Evolutionary conservation across 2,113 vertebrate genomes (phyloP).

Genomic region (Amblyopsis rosae): DNA sequence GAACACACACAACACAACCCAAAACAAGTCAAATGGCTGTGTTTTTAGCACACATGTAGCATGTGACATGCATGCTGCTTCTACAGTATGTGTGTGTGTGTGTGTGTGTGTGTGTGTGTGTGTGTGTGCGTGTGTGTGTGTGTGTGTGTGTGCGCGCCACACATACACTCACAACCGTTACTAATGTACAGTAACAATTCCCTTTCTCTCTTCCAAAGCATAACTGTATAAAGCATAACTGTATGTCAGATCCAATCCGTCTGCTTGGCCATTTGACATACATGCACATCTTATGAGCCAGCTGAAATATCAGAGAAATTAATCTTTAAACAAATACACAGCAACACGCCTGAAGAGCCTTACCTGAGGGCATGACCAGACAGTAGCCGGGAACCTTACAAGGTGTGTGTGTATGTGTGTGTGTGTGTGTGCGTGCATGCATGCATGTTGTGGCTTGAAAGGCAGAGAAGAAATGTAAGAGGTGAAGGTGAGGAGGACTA

Average conservation of each 20-base stretch:
- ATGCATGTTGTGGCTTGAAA: slow-evolving; percentile 46
- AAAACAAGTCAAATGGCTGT: too few relatives aligned
- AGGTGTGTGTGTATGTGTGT: neutral
- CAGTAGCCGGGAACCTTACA: slow-evolving; percentile 35
- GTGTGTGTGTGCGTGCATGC: neutral
- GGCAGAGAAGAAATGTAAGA: slow-evolving; percentile 4
- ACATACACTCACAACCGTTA: too few relatives aligned
- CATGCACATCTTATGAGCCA: neutral
- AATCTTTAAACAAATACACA: slow-evolving; percentile 45
- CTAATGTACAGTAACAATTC: neutral
- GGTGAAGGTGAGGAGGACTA: slow-evolving; percentile 17
- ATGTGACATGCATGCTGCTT: too few relatives aligned
- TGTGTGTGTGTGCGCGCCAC: neutral
- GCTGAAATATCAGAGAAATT: slow-evolving; percentile 18
- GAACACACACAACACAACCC: too few relatives aligned
- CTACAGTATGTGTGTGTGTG: neutral
- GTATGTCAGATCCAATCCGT: neutral
- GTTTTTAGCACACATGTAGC: too few relatives aligned
- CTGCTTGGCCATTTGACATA: neutral
- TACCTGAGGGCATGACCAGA: slow-evolving; percentile 42
- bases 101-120: neutral
- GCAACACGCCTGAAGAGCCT: slow-evolving; percentile 34
- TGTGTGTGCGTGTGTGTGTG: neutral
- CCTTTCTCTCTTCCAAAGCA: neutral
- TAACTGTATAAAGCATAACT: neutral